Evolutionary conservation across 2,113 vertebrate species (phyloP), one percentile per base, ranked within the genome.

Genomic region (Neomonachus schauinslandi): DNA sequence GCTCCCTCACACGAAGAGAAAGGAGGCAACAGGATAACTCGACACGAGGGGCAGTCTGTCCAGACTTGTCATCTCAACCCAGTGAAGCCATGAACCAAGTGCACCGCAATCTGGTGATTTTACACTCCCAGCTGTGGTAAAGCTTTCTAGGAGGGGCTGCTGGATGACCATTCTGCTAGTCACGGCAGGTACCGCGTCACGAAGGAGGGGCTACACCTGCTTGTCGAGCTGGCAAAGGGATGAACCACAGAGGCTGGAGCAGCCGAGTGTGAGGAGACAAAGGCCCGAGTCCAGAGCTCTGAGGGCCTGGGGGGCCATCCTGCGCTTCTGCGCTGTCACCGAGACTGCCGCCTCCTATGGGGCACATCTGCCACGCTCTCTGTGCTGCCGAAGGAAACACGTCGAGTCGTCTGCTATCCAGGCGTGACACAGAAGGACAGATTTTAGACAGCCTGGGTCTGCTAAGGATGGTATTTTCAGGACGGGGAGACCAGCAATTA

Each of bases 401-500:
- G 7, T 42, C 69, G 28, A 84, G 49, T 53, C 65, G 55, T 69
- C 39, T 79, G 2, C 59, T 28, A 33, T 55, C 79, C 42, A 31
- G 55, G 28, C 18, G 53, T 13, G 85, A 61, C 61, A 49, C 0
- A 4, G 26, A 74, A n/a, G 57, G 84, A n/a, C 0, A 11, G 55
- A 21, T 49, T 89, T 87, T 28, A 61, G 31, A 89, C 87, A 63
- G 74, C n/a, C 55, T 26, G 77, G 33, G n/a, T 84, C 46, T 65
- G 24, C n/a, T 42, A 86, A 82, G 63, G 39, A 72, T n/a, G 94
- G 18, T 65, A 42, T 65, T 97, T 91, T 88, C 79, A 91, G 88
- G 72, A 83, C 18, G 18, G n/a, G 22, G 33, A 96, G 77, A 71
- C 67, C 18, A 53, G 89, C 89, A 95, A 81, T 96, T 84, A 94